These are phyloP conservation scores for Reinhardtius hippoglossoides DNA, from an alignment of 2,113 vertebrate species.

Conservation along the genomic window DNA sequence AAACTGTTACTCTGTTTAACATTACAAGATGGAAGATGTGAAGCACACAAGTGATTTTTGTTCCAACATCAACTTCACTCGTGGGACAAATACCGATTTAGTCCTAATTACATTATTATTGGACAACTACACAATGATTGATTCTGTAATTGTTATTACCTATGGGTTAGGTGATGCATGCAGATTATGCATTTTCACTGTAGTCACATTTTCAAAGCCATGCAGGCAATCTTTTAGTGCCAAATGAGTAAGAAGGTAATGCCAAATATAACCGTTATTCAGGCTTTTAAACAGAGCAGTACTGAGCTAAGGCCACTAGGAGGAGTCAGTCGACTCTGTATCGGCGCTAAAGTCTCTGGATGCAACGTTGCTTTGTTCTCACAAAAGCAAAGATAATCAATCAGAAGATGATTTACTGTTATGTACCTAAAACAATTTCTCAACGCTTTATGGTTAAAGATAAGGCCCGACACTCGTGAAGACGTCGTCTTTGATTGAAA, in stretches of 20 bases:
- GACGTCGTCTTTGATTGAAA: constrained; percentile 11
- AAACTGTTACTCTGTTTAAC: constrained; percentile 12
- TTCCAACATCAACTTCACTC: constrained; percentile 20
- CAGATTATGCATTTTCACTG: constrained; percentile 36
- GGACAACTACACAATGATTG: constrained; percentile 27
- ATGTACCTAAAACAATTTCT: constrained; percentile 41
- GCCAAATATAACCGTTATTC: constrained; percentile 10
- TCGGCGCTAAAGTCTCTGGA: constrained; percentile 14
- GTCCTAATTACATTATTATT: constrained; percentile 25
- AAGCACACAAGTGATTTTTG: constrained; percentile 19
- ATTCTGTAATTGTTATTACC: constrained; percentile 9
- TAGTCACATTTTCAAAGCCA: constrained; percentile 35
- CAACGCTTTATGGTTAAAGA: constrained; percentile 46
- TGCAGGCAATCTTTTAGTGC: constrained; percentile 8
- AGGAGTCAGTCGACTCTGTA: constrained; percentile 69
- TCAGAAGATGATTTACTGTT: constrained; percentile 66
- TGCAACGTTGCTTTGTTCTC: constrained; percentile 79
- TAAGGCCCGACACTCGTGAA: constrained; percentile 16
- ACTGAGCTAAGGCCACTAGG: constrained; percentile 65
- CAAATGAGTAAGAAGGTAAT: constrained; percentile 44
- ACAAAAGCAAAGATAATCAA: constrained; percentile 68
- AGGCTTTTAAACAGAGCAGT: constrained; percentile 17
- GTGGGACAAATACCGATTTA: constrained; percentile 28
- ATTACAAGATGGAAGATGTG: constrained; percentile 10
- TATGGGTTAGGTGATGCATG: not conserved